Evolutionary conservation across 2,797 vertebrate species (phyloP), one percentile per base, ranked within the genome.

Genomic region (Coendou prehensilis): DNA sequence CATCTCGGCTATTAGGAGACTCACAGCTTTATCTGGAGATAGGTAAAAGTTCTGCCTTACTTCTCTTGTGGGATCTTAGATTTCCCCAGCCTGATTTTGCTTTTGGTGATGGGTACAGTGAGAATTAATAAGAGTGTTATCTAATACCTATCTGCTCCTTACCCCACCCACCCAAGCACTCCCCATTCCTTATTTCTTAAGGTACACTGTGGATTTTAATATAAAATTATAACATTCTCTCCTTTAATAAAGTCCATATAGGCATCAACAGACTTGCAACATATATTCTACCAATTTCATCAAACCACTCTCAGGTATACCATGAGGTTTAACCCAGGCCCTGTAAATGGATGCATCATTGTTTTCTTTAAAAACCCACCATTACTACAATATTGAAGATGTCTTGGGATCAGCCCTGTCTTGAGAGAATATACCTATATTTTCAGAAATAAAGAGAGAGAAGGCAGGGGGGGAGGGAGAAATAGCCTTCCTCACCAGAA

Each of bases 241-340:
- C 22, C 30, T 52, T 50, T 17, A 41, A 47, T 41, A 45, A 23
- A 26, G 50, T 87, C 26, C 80, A 73, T 87, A 9, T 33, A 22
- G 22, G 45, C 23, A 45, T 87, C 50, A 50, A n/a, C 6, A 89
- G n/a, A 75, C 57, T 87, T 75, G 8, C 50, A 64, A n/a, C 7
- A 0, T 3, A 1, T 4, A 9, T 11, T 93, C 52, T 18, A 8
- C 10, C 0, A 0, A 30, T 33, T 54, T 37, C 45, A 54, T 33
- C 52, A 30, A 47, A 45, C 30, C 18, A 6, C 2, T 18, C 37
- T 67, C 41, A 30, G 47, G 14, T 67, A 1, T 10, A 41, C 2
- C 30, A 0, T 1, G 69, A 50, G 4, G 26, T 23, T 81, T 37
- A 93, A 45, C 6, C 1, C 2, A 6, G 22, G 7, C 4, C 22